Evolutionary conservation across 2,888 invertebrate genomes (phyloP).

Genomic region (Cerastoderma edule): DNA sequence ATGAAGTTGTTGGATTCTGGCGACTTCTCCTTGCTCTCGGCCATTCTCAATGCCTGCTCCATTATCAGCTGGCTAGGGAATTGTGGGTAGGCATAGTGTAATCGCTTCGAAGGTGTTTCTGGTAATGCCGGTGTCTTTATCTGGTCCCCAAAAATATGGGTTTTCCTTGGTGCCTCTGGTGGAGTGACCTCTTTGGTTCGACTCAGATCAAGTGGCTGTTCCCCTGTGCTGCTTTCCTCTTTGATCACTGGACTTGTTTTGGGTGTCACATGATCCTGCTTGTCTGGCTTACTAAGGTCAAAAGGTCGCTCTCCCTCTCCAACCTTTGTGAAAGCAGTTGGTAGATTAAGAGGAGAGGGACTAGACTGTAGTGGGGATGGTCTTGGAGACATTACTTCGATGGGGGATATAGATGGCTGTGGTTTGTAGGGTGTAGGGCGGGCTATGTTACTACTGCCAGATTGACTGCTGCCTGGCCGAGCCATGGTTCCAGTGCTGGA

Average conservation of each 20-base stretch:
- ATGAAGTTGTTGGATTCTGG: constrained; percentile 72
- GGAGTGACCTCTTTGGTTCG: constrained; percentile 87
- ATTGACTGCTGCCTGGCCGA: neutral
- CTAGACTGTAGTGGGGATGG: constrained; percentile 24
- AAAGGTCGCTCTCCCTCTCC: constrained; percentile 64
- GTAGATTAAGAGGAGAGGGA: constrained; percentile 32
- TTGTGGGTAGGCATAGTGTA: constrained; percentile 89
- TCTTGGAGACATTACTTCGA: constrained; percentile 34
- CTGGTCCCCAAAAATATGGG: constrained; percentile 78
- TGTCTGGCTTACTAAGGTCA: constrained; percentile 69
- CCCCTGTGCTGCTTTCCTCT: constrained; percentile 85
- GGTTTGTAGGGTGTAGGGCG: constrained; percentile 35
- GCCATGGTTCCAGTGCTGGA: neutral
- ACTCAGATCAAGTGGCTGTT: constrained; percentile 89
- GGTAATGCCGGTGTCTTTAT: constrained; percentile 80
- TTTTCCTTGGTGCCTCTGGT: constrained; percentile 74
- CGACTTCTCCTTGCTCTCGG: constrained; percentile 77
- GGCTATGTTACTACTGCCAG: constrained; percentile 19
- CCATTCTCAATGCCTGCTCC: constrained; percentile 71
- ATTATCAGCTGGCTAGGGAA: constrained; percentile 68
- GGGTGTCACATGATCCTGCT: constrained; percentile 42
- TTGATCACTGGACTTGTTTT: constrained; percentile 67
- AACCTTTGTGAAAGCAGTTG: constrained; percentile 21
- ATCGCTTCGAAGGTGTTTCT: constrained; percentile 72
- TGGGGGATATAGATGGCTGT: constrained; percentile 28